These are phyloP conservation scores for Zeus faber DNA, from an alignment of 2,113 vertebrate species.

Conservation along the genomic window DNA sequence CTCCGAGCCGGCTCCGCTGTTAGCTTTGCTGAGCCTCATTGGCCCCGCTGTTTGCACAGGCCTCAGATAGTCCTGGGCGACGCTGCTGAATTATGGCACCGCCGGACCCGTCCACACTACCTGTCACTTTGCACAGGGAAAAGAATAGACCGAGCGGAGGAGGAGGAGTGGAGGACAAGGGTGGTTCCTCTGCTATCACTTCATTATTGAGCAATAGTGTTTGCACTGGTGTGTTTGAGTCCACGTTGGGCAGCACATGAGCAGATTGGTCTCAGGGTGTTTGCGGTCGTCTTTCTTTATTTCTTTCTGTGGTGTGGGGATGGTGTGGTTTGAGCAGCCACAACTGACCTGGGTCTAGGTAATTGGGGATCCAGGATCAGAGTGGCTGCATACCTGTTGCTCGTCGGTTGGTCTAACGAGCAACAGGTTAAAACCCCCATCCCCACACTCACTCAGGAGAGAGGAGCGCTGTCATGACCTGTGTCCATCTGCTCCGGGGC, in stretches of 20 bases:
- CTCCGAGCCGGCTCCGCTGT: slow-evolving; percentile 28
- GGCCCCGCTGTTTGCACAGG: slow-evolving; percentile 41
- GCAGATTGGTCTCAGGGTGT: too few species aligned
- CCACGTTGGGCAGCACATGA: too few species aligned
- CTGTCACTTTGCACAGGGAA: slow-evolving; percentile 24
- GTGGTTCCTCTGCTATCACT: slow-evolving; percentile 25
- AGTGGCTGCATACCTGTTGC: too few species aligned
- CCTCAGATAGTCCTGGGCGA: slow-evolving; percentile 37
- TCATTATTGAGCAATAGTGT: slow-evolving; percentile 11
- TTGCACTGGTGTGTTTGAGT: not conserved
- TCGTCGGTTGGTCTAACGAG: too few species aligned
- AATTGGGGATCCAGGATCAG: too few species aligned
- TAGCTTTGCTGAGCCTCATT: slow-evolving; percentile 32
- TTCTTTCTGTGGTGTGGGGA: too few species aligned
- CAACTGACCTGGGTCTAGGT: too few species aligned
- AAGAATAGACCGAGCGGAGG: slow-evolving; percentile 13
- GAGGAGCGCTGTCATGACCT: too few species aligned
- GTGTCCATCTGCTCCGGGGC: too few species aligned
- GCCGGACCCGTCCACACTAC: slow-evolving; percentile 13
- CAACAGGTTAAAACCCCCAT: too few species aligned
- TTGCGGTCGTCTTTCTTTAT: not conserved
- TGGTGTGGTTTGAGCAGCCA: too few species aligned
- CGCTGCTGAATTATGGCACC: slow-evolving; percentile 45
- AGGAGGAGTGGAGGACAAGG: slow-evolving; percentile 5
- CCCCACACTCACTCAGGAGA: too few species aligned